A percentile compares a stretch with the other conserved stretches of the same genome.
These are phyloP conservation scores for Zaprionus bogoriensis DNA, from an alignment of 2,888 invertebrate genomes.

Conservation along the genomic window DNA sequence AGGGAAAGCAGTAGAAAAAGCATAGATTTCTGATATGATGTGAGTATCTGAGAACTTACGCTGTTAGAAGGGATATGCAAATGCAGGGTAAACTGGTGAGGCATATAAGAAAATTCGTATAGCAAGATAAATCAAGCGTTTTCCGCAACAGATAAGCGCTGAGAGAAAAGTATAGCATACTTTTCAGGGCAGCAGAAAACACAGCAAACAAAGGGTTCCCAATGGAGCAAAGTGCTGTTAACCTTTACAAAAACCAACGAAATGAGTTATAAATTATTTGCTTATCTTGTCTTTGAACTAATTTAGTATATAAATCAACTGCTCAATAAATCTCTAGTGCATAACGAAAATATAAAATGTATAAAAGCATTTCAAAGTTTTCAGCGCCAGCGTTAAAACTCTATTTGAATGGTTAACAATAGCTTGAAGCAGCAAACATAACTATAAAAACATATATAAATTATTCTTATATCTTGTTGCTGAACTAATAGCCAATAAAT, in stretches of 20 bases:
- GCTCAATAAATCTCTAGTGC: background rate
- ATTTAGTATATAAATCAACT: background rate
- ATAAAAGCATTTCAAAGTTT: background rate
- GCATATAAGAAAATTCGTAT: too few relatives aligned
- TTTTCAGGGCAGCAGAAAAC: background rate
- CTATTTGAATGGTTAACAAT: too few relatives aligned
- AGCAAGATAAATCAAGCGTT: background rate
- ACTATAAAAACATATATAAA: too few relatives aligned
- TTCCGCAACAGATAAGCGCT: background rate
- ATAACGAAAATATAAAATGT: background rate
- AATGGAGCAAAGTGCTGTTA: too few relatives aligned
- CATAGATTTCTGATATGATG: conserved; percentile 8
- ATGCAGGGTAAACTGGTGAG: background rate
- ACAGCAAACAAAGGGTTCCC: background rate
- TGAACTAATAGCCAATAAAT: too few relatives aligned
- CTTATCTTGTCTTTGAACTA: too few relatives aligned
- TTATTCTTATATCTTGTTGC: too few relatives aligned
- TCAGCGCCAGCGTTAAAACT: too few relatives aligned
- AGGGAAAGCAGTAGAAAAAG: conserved; percentile 25
- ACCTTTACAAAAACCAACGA: too few relatives aligned
- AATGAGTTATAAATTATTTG: too few relatives aligned
- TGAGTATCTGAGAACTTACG: background rate
- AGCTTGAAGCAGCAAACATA: too few relatives aligned
- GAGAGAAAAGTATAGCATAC: background rate
- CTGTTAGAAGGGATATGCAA: background rate